These are phyloP conservation scores for Nipponacmea schrenckii DNA, from an alignment of 2,888 invertebrate genomes.

Conservation along the genomic window DNA sequence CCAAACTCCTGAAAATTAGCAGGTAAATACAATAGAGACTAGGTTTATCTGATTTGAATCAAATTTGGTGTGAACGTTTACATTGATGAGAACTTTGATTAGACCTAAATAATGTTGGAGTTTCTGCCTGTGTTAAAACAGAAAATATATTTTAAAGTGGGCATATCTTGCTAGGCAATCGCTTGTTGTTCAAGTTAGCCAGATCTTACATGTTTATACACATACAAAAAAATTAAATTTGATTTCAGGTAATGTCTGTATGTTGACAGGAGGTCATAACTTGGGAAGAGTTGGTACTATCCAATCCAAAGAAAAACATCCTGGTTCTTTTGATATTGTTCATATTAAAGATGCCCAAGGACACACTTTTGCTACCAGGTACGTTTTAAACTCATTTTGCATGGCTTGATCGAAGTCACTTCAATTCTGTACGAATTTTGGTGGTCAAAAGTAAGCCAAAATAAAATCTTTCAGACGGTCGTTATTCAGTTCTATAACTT, in stretches of 20 bases:
- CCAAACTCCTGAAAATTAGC: too few species aligned
- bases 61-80: too few species aligned
- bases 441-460: slow-evolving; percentile 32
- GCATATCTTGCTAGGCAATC: too few species aligned
- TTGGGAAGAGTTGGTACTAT: slow-evolving; percentile 99
- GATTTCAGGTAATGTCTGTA: slow-evolving; percentile 88
- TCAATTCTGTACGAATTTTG: slow-evolving; percentile 5
- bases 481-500: slow-evolving; percentile 22
- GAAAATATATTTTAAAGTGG: too few species aligned
- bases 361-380: slow-evolving; percentile 98
- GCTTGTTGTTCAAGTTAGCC: too few species aligned
- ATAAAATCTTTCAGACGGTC: slow-evolving; percentile 29
- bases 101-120: too few species aligned
- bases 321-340: slow-evolving; percentile 98
- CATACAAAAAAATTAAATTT: not conserved
- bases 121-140: too few species aligned
- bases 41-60: too few species aligned
- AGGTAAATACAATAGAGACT: too few species aligned
- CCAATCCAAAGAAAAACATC: slow-evolving; percentile 96
- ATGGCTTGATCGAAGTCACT: slow-evolving; percentile 41
- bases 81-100: too few species aligned
- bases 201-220: not conserved
- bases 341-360: slow-evolving; percentile 97
- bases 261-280: slow-evolving; percentile 99
- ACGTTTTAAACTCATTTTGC: slow-evolving; percentile 34